Evolutionary conservation across 2,113 vertebrate species (phyloP), one percentile per base, ranked within the genome.

Genomic region (Talpa occidentalis): DNA sequence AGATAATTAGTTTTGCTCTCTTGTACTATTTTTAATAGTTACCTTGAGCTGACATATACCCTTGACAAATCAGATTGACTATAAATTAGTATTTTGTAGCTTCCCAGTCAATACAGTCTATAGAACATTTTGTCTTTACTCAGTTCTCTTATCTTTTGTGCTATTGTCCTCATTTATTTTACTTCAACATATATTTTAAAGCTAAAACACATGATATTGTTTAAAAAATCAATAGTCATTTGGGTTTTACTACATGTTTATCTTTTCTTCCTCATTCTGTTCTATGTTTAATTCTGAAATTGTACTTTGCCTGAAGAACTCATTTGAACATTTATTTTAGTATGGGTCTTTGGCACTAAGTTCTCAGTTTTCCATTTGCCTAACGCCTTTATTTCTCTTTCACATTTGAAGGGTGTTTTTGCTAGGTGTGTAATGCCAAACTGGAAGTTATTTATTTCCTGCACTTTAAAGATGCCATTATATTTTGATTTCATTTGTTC

Each of bases 331-430:
- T 70, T 90, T 80, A 52, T 40, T 76, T 88, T 67, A 72, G 54
- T 40, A 11, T 73, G 35, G 4, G 6, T 81, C 54, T 92, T 73
- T 85, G 81, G 40, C n/a, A 81, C n/a, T 64, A 66, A 67, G 15
- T 44, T 90, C 60, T 74, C 59, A 77, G n/a, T 54, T 54, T 92
- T 81, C 90, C 85, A 56, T 82, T 95, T 95, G 28, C 42, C 47
- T 85, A 44, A 35, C 59, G 62, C 49, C 32, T 93, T 86, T 80
- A 32, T 80, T 89, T 94, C 95, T 78, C 12, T 56, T 94, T 91
- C 19, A 15, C 40, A 77, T 82, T 64, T 94, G 42, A 89, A 93
- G n/a, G 16, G 11, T 86, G 37, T 37, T 93, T 96, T 91, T 91
- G 64, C 42, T 70, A 64, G 56, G 12, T 78, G 2, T 82, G 10